phyloP scores from a whole-genome alignment of 2,113 vertebrate species.

The Delphinapterus leucas region DNA sequence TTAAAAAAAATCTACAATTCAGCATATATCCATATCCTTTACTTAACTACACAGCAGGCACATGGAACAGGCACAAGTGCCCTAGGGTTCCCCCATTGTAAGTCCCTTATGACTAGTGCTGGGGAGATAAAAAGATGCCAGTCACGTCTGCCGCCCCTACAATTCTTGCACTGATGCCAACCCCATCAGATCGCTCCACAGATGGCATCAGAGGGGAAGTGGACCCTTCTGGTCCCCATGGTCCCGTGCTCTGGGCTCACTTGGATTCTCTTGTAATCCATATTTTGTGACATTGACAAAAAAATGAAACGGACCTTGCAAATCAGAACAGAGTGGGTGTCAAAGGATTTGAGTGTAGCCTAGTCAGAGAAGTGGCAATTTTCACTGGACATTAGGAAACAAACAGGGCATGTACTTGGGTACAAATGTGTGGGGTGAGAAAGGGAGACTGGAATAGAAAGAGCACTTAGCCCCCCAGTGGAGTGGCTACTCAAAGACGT shows the following conservation, averaged over 20 bases:
- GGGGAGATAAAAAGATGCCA: background rate
- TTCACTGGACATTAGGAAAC: too few relatives aligned
- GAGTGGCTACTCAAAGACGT: background rate
- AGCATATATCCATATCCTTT: background rate
- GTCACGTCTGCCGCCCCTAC: fast-evolving
- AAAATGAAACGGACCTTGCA: background rate
- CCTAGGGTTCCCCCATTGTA: background rate
- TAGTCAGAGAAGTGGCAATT: too few relatives aligned
- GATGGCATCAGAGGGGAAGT: background rate
- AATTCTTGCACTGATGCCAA: background rate
- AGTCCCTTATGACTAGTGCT: background rate
- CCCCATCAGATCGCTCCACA: background rate
- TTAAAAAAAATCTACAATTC: too few relatives aligned
- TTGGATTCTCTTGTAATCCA: background rate
- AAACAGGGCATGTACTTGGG: fast-evolving
- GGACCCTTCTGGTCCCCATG: background rate
- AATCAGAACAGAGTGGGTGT: background rate
- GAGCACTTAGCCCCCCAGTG: fast-evolving
- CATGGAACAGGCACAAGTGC: background rate
- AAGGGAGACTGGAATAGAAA: background rate
- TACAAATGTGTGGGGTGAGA: fast-evolving
- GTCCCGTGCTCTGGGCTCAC: background rate
- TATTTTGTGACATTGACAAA: background rate
- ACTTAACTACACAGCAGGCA: background rate
- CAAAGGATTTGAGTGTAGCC: background rate